Conservation (phyloP, 2,888 invertebrate species). For the Lasius fuliginosus region DNA sequence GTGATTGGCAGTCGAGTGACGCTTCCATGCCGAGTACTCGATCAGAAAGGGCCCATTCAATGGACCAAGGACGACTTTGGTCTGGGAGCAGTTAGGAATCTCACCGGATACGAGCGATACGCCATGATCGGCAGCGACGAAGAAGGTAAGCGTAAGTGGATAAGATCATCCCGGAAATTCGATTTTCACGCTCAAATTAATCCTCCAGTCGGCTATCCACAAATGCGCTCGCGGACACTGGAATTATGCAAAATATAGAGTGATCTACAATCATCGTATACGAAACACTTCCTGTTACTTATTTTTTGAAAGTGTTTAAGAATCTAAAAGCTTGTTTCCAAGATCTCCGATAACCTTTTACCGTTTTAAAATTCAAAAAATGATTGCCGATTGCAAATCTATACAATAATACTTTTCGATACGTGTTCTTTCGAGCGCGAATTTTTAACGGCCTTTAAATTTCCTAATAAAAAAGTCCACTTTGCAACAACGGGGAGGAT, state of each 20-base stretch:
- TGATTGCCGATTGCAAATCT: background rate
- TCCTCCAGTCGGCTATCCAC: constrained; percentile 55
- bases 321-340: background rate
- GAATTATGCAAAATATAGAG: constrained; percentile 29
- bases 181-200: constrained; percentile 71
- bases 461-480: background rate
- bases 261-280: constrained; percentile 12
- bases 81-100: constrained; percentile 95
- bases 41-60: constrained; percentile 95
- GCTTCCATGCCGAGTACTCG: constrained; percentile 95
- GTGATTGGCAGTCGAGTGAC: constrained; percentile 96
- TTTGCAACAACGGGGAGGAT: background rate
- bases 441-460: constrained; percentile 19
- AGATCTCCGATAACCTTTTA: background rate
- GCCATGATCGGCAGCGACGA: constrained; percentile 98
- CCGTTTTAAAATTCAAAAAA: background rate
- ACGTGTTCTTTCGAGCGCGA: background rate
- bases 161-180: constrained; percentile 57
- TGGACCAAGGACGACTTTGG: constrained; percentile 99
- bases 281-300: background rate
- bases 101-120: constrained; percentile 97
- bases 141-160: constrained; percentile 90
- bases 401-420: constrained; percentile 4
- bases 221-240: background rate
- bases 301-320: background rate